phyloP scores from a whole-genome alignment of 2,113 vertebrate species.

The Heteronetta atricapilla region DNA sequence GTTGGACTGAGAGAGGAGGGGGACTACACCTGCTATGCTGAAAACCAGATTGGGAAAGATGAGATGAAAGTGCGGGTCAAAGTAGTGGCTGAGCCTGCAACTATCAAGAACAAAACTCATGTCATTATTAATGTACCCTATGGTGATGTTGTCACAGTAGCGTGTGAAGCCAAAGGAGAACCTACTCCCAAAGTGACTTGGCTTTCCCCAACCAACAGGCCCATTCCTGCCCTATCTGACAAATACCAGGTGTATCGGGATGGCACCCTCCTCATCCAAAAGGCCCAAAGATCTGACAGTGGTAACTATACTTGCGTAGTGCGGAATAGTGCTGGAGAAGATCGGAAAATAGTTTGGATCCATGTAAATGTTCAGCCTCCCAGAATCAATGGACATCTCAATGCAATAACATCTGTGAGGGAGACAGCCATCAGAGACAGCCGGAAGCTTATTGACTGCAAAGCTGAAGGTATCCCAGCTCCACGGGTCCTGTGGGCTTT shows the following conservation, averaged over 20 bases:
- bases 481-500: conserved; percentile 88
- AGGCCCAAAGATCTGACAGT: conserved; percentile 85
- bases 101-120: conserved; percentile 75
- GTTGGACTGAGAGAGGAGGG: conserved; percentile 87
- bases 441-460: conserved; percentile 81
- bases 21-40: conserved; percentile 91
- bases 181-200: conserved; percentile 83
- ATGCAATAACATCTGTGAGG: conserved; percentile 63
- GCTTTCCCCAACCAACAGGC: conserved; percentile 84
- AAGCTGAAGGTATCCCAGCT: conserved; percentile 80
- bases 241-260: conserved; percentile 84
- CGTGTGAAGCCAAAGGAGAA: conserved; percentile 83
- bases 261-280: conserved; percentile 86
- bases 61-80: conserved; percentile 90
- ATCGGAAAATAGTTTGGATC: conserved; percentile 75
- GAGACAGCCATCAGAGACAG: conserved; percentile 76
- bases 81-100: conserved; percentile 75
- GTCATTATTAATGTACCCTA: conserved; percentile 76
- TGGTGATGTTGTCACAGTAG: conserved; percentile 77
- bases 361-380: conserved; percentile 82
- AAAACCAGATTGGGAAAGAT: conserved; percentile 91
- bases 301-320: conserved; percentile 92
- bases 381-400: conserved; percentile 79
- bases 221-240: conserved; percentile 75
- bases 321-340: conserved; percentile 84